Evolutionary conservation across 2,113 vertebrate genomes (phyloP).

Genomic region (Heterocephalus glaber): DNA sequence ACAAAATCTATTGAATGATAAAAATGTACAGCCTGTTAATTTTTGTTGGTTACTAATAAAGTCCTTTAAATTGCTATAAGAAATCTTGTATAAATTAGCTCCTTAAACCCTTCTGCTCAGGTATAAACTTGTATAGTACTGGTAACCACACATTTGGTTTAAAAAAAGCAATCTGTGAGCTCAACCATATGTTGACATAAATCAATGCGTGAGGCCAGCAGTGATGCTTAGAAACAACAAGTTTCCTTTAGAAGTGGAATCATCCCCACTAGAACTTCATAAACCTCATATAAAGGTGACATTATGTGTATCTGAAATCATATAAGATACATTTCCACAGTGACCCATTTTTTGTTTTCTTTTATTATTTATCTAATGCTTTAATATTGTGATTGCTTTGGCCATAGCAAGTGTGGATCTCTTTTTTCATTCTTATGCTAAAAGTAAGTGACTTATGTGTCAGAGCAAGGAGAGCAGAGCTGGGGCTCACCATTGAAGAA

Average conservation of each 20-base stretch:
- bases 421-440: neutral
- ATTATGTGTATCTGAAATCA: neutral
- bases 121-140: slow-evolving; percentile 51
- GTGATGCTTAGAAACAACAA: slow-evolving; percentile 30
- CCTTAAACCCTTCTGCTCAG: slow-evolving; percentile 56
- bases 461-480: neutral
- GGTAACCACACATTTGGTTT: slow-evolving; percentile 52
- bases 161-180: slow-evolving; percentile 52
- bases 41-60: slow-evolving; percentile 49
- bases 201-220: slow-evolving; percentile 32
- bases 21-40: slow-evolving; percentile 48
- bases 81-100: slow-evolving; percentile 53
- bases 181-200: slow-evolving; percentile 46
- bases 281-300: neutral
- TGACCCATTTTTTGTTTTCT: neutral
- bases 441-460: slow-evolving; percentile 7
- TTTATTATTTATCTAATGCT: slow-evolving; percentile 54
- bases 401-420: neutral
- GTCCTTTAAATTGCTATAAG: slow-evolving; percentile 28
- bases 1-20: slow-evolving; percentile 30
- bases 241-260: neutral
- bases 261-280: neutral
- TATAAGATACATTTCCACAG: neutral
- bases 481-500: neutral
- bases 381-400: slow-evolving; percentile 30